Conservation (phyloP, 1,140 invertebrate species). For the Cotesia glomerata region DNA sequence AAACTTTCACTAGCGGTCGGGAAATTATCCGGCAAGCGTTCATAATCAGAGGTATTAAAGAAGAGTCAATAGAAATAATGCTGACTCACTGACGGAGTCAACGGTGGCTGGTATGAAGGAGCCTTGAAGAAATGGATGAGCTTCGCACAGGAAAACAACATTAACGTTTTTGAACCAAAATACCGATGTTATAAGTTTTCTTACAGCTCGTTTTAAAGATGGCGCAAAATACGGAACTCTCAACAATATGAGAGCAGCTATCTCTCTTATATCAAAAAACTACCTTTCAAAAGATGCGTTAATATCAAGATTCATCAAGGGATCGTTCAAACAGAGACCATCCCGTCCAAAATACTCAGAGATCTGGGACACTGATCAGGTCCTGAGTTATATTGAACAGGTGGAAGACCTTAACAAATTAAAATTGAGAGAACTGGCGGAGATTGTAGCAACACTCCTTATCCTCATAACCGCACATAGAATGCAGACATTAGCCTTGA, state of each 20-base stretch:
- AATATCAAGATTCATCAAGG: conserved; percentile 38
- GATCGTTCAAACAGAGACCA: background rate
- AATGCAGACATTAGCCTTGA: conserved; percentile 18
- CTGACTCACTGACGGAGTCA: conserved; percentile 16
- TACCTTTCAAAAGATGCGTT: background rate
- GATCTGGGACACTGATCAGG: background rate
- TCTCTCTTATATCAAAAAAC: conserved; percentile 7
- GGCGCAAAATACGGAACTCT: conserved; percentile 1
- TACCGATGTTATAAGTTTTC: conserved; percentile 11
- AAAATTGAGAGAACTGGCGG: background rate
- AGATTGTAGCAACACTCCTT: conserved; percentile 4
- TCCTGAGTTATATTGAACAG: background rate
- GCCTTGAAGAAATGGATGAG: conserved; percentile 15
- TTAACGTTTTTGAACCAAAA: background rate
- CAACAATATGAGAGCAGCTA: conserved; percentile 8
- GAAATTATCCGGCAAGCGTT: conserved; percentile 28
- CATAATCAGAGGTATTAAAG: background rate
- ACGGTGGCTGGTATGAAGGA: conserved; percentile 13
- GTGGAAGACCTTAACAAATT: background rate
- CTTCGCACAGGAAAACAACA: conserved; percentile 9
- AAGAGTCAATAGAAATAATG: conserved; percentile 18
- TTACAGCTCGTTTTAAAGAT: conserved; percentile 1
- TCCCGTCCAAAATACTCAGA: background rate
- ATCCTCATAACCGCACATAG: conserved; percentile 16
- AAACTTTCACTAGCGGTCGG: conserved; percentile 23